phyloP scores from a whole-genome alignment of 1,140 invertebrate genomes.

The Oscheius sp. region DNA sequence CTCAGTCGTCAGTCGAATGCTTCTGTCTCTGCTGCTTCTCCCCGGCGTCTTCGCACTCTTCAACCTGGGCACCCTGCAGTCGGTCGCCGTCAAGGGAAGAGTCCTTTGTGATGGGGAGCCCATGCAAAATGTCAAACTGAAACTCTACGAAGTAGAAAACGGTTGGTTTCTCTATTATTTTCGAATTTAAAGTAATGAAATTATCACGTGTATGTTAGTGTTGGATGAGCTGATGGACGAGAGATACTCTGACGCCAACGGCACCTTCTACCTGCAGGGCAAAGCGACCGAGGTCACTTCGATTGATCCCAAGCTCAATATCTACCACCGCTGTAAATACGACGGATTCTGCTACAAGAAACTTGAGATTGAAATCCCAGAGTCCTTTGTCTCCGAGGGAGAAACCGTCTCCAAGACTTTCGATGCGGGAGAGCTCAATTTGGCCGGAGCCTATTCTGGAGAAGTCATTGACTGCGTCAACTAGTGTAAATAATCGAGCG shows the following conservation, averaged over 20 bases:
- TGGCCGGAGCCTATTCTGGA: constrained; percentile 50
- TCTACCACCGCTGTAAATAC: constrained; percentile 8
- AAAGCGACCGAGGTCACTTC: constrained; percentile 13
- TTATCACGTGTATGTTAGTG: not conserved
- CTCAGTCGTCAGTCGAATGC: no score
- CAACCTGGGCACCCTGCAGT: constrained; percentile 19
- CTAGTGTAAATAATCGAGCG: constrained; percentile 1
- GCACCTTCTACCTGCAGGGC: constrained; percentile 14
- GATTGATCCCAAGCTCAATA: constrained; percentile 25
- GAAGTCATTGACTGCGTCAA: constrained; percentile 53
- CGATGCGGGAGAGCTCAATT: constrained; percentile 49
- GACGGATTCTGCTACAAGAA: constrained; percentile 40
- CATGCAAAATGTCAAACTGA: constrained; percentile 18
- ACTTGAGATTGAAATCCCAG: constrained; percentile 49
- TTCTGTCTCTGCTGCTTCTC: not conserved
- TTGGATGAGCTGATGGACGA: constrained; percentile 25
- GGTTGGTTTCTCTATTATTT: not conserved
- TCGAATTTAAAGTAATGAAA: not conserved
- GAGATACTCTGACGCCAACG: constrained; percentile 4
- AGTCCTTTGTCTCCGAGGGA: constrained; percentile 47
- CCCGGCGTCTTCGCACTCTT: not conserved
- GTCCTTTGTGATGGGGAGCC: constrained; percentile 19
- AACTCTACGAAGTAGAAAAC: constrained; percentile 24
- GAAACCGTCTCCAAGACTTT: constrained; percentile 41
- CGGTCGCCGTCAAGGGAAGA: constrained; percentile 21